phyloP scores from a whole-genome alignment of 2,888 invertebrate species.

The Tenthredo distinguenda region DNA sequence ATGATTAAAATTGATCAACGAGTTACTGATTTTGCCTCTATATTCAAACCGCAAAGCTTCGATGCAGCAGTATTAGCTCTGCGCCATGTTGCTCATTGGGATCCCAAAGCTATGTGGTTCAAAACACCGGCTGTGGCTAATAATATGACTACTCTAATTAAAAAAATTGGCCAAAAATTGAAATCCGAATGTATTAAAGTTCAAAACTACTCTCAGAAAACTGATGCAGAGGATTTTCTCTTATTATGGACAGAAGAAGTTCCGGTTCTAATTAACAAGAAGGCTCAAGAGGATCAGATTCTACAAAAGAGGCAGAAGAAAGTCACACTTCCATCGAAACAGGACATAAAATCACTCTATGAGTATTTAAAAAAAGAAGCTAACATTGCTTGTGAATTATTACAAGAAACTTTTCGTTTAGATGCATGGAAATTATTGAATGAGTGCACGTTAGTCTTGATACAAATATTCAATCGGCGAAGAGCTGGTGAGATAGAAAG shows the following conservation, averaged over 20 bases:
- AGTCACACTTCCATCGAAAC: conserved; percentile 48
- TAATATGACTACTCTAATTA: neutral
- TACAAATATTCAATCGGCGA: conserved; percentile 44
- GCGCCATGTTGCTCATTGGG: conserved; percentile 34
- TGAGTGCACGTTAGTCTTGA: conserved; percentile 32
- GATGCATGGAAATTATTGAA: conserved; percentile 43
- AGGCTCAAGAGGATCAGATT: conserved; percentile 36
- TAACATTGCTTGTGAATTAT: conserved; percentile 1
- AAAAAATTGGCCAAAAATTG: conserved; percentile 8
- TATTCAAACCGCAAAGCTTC: conserved; percentile 46
- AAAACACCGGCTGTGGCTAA: conserved; percentile 34
- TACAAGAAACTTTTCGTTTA: conserved; percentile 14
- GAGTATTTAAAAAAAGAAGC: conserved; percentile 33
- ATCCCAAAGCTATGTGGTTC: neutral
- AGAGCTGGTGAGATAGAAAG: conserved; percentile 46
- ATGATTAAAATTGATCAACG: conserved; percentile 43
- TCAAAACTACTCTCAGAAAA: conserved; percentile 39
- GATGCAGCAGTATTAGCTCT: conserved; percentile 35
- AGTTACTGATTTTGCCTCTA: conserved; percentile 26
- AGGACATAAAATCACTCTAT: conserved; percentile 45
- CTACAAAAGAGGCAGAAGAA: conserved; percentile 33
- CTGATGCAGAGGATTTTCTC: conserved; percentile 38
- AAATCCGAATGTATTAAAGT: conserved; percentile 12
- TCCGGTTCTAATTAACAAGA: conserved; percentile 41
- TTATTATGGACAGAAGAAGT: conserved; percentile 39